Conservation (phyloP, 1,140 invertebrate species). For the Bombus confusus region DNA sequence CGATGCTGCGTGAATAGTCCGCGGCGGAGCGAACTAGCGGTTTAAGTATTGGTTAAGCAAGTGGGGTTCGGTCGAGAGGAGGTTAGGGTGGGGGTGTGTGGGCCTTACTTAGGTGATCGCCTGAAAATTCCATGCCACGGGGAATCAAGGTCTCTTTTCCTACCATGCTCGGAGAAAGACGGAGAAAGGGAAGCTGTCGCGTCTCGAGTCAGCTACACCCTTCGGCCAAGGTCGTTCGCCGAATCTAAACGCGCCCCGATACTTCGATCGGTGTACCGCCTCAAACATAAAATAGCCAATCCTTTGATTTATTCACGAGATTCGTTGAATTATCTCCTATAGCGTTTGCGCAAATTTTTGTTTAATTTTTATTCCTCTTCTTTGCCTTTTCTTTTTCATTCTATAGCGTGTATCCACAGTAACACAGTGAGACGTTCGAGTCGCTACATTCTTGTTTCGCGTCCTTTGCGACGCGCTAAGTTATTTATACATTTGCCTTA, state of each 20-base stretch:
- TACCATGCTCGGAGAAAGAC: not conserved
- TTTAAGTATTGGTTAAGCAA: slow-evolving; percentile 80
- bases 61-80: slow-evolving; percentile 71
- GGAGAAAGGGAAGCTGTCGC: slow-evolving; percentile 5
- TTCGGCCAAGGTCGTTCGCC: slow-evolving; percentile 52
- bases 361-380: not conserved
- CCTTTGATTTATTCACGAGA: not conserved
- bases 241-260: not conserved
- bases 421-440: too few species aligned
- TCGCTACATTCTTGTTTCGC: not conserved
- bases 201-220: slow-evolving; percentile 30
- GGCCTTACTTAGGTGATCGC: slow-evolving; percentile 57
- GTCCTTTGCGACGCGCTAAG: not conserved
- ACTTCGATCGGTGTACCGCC: too few species aligned
- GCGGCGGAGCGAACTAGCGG: slow-evolving; percentile 71
- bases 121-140: slow-evolving; percentile 39
- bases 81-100: slow-evolving; percentile 44
- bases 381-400: not conserved
- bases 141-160: slow-evolving; percentile 62
- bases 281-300: too few species aligned
- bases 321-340: not conserved
- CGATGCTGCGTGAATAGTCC: slow-evolving; percentile 81
- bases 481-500: not conserved
- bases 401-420: not conserved
- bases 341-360: not conserved